Percentiles rank a stretch among this genome's conserved stretches.
These are phyloP conservation scores for Pectinophora gossypiella DNA, from an alignment of 1,140 invertebrate species.

Conservation along the genomic window DNA sequence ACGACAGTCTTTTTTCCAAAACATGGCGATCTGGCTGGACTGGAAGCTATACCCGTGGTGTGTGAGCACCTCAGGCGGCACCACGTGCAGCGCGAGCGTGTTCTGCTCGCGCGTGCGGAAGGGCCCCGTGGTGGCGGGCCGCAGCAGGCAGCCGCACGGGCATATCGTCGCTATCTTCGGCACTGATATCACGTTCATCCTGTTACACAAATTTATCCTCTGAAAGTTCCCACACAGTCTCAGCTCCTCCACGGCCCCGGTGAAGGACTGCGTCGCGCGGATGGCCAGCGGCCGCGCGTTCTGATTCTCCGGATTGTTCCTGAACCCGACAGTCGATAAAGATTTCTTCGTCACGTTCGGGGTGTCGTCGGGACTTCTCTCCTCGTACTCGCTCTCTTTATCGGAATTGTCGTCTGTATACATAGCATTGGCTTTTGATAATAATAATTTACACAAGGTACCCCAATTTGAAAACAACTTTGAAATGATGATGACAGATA, in stretches of 20 bases:
- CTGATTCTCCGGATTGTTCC: slow-evolving; percentile 48
- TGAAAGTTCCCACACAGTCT: slow-evolving; percentile 54
- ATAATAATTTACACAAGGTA: slow-evolving; percentile 19
- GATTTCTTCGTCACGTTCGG: slow-evolving; percentile 61
- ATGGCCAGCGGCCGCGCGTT: slow-evolving; percentile 46
- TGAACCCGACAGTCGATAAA: slow-evolving; percentile 55
- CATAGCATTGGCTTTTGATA: slow-evolving; percentile 33
- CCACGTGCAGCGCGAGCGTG: slow-evolving; percentile 55
- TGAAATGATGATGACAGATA: slow-evolving; percentile 23
- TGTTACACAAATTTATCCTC: slow-evolving; percentile 45
- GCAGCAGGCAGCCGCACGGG: slow-evolving; percentile 59
- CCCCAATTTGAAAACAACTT: slow-evolving; percentile 14
- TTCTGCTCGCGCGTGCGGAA: slow-evolving; percentile 61
- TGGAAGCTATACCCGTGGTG: slow-evolving; percentile 62
- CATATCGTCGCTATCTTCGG: slow-evolving; percentile 43
- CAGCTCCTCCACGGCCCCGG: slow-evolving; percentile 62
- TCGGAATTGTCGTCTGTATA: slow-evolving; percentile 57
- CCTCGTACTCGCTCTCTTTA: slow-evolving; percentile 56
- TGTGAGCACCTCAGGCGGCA: slow-evolving; percentile 53
- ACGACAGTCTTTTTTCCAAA: slow-evolving; percentile 81
- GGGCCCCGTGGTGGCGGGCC: slow-evolving; percentile 34
- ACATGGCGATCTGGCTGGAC: slow-evolving; percentile 58
- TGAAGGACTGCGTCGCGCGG: slow-evolving; percentile 69
- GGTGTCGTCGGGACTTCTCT: slow-evolving; percentile 41
- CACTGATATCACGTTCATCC: slow-evolving; percentile 31